Evolutionary conservation across 1,140 invertebrate genomes (phyloP).

Genomic region (Neuroterus valhalla): DNA sequence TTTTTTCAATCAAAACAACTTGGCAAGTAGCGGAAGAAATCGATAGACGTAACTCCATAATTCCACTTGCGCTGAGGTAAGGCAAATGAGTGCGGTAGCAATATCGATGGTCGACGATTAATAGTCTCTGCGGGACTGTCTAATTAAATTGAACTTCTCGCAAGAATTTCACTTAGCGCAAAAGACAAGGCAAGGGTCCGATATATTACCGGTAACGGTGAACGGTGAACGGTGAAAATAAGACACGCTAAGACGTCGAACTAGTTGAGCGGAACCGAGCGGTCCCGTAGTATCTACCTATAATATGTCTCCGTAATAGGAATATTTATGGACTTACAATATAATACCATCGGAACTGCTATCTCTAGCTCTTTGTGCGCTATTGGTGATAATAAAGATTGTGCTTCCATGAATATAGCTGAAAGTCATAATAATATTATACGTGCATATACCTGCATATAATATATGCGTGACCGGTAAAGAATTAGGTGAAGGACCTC

Average conservation of each 20-base stretch:
- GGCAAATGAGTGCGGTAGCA: slow-evolving; percentile 34
- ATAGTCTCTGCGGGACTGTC: slow-evolving; percentile 55
- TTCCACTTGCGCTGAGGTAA: not conserved
- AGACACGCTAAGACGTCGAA: not conserved
- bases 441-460: no score
- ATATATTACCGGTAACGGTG: slow-evolving; percentile 65
- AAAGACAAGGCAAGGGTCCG: slow-evolving; percentile 52
- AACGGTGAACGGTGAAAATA: slow-evolving; percentile 35
- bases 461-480: no score
- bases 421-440: no score
- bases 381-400: no score
- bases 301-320: slow-evolving; percentile 32
- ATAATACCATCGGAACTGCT: slow-evolving; percentile 46
- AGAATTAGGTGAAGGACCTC: no score
- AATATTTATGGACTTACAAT: slow-evolving; percentile 60
- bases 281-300: not conserved
- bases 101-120: slow-evolving; percentile 58
- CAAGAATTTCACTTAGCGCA: slow-evolving; percentile 65
- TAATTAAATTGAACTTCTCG: slow-evolving; percentile 65
- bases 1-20: no score
- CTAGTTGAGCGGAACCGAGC: not conserved
- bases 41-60: no score
- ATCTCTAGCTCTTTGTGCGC: not conserved
- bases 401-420: no score
- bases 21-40: no score